These are phyloP conservation scores for Uloborus plumipes DNA, from an alignment of 2,888 invertebrate species.

Conservation along the genomic window DNA sequence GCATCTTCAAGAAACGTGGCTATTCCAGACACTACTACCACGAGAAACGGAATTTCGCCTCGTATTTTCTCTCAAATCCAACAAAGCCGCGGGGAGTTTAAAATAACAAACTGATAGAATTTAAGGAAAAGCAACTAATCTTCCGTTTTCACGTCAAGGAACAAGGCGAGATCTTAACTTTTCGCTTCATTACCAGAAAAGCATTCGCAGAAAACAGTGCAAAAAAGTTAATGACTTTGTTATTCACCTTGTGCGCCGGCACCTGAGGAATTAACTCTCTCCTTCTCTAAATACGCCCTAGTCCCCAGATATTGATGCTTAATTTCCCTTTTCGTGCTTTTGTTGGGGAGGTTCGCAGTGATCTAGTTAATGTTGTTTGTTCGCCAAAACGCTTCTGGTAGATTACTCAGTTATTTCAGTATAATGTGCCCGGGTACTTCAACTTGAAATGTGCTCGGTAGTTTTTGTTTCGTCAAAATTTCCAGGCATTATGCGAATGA, in stretches of 20 bases:
- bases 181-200: slow-evolving; percentile 27
- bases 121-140: no score
- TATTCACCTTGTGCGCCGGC: slow-evolving; percentile 29
- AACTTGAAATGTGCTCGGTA: no score
- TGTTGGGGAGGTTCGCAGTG: not conserved
- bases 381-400: slow-evolving; percentile 11
- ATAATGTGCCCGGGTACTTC: no score
- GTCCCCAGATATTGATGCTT: slow-evolving; percentile 39
- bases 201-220: slow-evolving; percentile 11
- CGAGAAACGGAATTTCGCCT: no score
- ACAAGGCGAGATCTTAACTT: slow-evolving; percentile 7
- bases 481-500: no score
- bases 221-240: slow-evolving; percentile 62
- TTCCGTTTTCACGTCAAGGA: not conserved
- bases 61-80: no score
- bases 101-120: no score
- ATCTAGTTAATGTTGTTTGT: slow-evolving; percentile 21
- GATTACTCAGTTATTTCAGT: not conserved
- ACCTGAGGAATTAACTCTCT: slow-evolving; percentile 17
- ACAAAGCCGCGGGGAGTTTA: no score
- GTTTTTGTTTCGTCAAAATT: no score
- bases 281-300: slow-evolving; percentile 1
- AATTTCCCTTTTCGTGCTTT: slow-evolving; percentile 13
- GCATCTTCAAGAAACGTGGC: no score
- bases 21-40: no score